Conservation (phyloP, 1,140 invertebrate species). For the Dreissena rostriformis region DNA sequence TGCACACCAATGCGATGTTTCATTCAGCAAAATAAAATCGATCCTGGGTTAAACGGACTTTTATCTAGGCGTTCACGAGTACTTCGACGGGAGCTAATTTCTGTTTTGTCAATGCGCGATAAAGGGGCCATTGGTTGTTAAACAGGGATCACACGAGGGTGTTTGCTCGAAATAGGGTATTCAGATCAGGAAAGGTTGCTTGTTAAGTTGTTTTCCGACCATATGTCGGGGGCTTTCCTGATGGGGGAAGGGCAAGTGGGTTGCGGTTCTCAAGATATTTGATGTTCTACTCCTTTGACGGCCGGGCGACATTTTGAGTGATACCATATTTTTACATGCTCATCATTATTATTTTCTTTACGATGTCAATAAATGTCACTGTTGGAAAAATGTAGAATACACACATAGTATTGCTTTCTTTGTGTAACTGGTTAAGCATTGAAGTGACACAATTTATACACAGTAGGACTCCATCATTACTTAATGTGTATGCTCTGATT, state of each 20-base stretch:
- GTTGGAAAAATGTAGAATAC: background rate
- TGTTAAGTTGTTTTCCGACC: slow-evolving; percentile 58
- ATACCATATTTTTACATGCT: background rate
- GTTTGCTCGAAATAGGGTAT: slow-evolving; percentile 28
- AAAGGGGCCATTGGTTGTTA: slow-evolving; percentile 30
- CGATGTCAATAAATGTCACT: background rate
- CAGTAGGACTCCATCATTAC: too few relatives aligned
- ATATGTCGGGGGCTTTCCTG: slow-evolving; percentile 28
- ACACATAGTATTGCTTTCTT: background rate
- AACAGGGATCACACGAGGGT: slow-evolving; percentile 36
- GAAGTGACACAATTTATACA: background rate
- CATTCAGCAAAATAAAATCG: background rate
- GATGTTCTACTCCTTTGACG: background rate
- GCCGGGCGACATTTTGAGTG: background rate
- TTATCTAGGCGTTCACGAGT: background rate
- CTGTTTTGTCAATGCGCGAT: slow-evolving; percentile 44
- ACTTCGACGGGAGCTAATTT: slow-evolving; percentile 42
- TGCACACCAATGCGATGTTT: background rate
- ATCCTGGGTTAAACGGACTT: background rate
- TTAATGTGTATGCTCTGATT: too few relatives aligned
- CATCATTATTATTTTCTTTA: background rate
- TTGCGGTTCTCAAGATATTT: background rate
- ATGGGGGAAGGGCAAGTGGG: background rate
- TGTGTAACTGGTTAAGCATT: background rate
- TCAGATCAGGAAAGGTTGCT: slow-evolving; percentile 54